Evolutionary conservation across 2,113 vertebrate species (phyloP).

Genomic region (Salminus brasiliensis): DNA sequence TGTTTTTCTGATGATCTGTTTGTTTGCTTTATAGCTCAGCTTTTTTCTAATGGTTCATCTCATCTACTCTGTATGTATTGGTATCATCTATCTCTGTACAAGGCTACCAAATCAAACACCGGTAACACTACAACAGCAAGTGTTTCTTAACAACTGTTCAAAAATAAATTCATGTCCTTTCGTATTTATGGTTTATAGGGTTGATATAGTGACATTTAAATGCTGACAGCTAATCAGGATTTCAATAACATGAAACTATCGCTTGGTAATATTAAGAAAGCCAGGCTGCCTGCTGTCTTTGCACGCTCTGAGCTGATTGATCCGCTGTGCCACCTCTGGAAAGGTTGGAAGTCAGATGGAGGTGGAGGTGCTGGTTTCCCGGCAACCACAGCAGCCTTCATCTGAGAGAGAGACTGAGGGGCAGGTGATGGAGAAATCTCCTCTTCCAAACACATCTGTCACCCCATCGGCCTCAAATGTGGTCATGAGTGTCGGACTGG

Average conservation of each 20-base stretch:
- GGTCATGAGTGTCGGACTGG: not conserved
- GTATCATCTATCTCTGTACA: no score
- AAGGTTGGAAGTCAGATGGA: slow-evolving; percentile 58
- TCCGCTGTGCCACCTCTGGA: slow-evolving; percentile 56
- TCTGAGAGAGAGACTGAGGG: slow-evolving; percentile 66
- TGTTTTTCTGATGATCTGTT: no score
- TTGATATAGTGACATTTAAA: no score
- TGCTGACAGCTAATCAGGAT: no score
- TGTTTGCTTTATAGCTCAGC: no score
- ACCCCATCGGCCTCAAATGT: slow-evolving; percentile 17
- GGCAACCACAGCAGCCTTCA: slow-evolving; percentile 71
- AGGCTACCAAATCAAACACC: no score
- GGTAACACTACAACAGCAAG: no score
- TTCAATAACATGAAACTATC: not conserved
- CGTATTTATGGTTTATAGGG: no score
- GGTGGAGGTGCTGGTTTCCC: slow-evolving; percentile 68
- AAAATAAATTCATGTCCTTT: no score
- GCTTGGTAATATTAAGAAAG: not conserved
- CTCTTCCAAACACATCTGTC: slow-evolving; percentile 25
- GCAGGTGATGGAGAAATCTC: slow-evolving; percentile 50
- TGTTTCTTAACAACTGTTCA: no score
- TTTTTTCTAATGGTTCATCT: no score
- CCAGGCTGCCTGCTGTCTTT: not conserved
- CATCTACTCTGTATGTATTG: no score
- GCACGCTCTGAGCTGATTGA: slow-evolving; percentile 43